Conservation (phyloP, 2,113 vertebrate species). For the Tringa solitaria region DNA sequence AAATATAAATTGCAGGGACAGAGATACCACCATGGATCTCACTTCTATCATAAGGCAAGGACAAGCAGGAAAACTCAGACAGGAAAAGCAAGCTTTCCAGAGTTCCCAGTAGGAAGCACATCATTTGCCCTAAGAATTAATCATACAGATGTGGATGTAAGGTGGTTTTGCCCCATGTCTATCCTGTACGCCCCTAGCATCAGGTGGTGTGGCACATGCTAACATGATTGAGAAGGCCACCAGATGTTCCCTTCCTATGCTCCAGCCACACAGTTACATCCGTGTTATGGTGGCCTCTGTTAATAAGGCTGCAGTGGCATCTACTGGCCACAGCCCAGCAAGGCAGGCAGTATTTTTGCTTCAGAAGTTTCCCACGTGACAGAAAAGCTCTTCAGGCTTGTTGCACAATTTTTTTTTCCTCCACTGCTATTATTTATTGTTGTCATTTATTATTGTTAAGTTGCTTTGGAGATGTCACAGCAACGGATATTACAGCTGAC, state of each 20-base stretch:
- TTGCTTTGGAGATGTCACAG: neutral
- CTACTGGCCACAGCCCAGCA: conserved; percentile 44
- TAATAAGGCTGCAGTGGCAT: conserved; percentile 37
- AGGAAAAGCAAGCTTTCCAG: neutral
- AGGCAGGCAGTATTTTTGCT: neutral
- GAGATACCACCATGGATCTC: neutral
- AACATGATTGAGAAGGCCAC: neutral
- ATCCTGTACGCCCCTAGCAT: accelerated
- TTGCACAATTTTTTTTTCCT: too few relatives aligned
- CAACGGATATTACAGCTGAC: neutral
- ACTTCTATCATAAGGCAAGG: neutral
- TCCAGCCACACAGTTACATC: accelerated
- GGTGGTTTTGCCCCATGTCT: neutral
- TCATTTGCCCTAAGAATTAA: neutral
- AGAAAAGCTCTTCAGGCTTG: neutral
- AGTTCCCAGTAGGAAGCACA: neutral
- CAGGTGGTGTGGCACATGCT: neutral
- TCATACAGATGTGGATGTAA: accelerated
- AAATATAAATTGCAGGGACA: neutral
- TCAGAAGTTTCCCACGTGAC: accelerated
- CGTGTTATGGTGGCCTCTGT: neutral
- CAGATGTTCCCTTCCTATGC: neutral
- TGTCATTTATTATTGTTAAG: neutral
- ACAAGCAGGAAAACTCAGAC: neutral
- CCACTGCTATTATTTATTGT: neutral